Base-by-base conservation (phyloP, 2,888 invertebrate genomes). In the Epistrophe grossulariae region DNA sequence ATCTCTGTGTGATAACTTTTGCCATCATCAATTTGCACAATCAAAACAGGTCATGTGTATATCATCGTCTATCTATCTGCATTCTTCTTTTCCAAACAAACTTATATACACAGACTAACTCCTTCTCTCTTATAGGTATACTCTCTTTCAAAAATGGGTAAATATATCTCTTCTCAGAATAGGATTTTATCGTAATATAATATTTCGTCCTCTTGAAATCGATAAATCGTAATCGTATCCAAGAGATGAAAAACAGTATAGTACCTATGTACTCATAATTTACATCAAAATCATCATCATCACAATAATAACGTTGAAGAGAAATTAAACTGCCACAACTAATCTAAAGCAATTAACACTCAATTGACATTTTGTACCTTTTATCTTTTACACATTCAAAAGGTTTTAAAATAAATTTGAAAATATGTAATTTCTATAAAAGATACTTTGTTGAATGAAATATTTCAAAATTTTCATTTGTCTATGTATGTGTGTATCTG, bases 331-430 rank as follows among this genome's bases (percentile, higher is more conserved):
- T 68, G 24, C 57, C 52, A 38, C 55, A 74, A 70, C 43, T 43
- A 81, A 85, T 77, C 81, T 64, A 35, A 50, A 73, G 68, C 81
- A 81, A 85, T 85, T 81, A 85, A 74, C 84, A 81, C 77, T 73
- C 68, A 77, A 80, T 80, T 80, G 80, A 68, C 72, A 77, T 83
- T 62, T 31, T 79, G 52, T 81, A 60, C 66, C 70, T 55, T 40
- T 52, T 52, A 55, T 70, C 70, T 55, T 35, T 52, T n/a, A 38
- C 38, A 40, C 52, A 31, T 15, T 40, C 28, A 38, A 60, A 70
- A 55, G 50, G 45, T 38, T 64, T 40, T 17, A 24, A 72, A 66
- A 38, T 40, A 19, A 68, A 73, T 72, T 73, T 45, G 13, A 43
- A 68, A 62, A 76, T 40, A 31, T 31, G 7, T 31, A 38, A 50